Evolutionary conservation across 2,797 vertebrate species (phyloP), one percentile per base, ranked within the genome.

Genomic region (Strix occidentalis): DNA sequence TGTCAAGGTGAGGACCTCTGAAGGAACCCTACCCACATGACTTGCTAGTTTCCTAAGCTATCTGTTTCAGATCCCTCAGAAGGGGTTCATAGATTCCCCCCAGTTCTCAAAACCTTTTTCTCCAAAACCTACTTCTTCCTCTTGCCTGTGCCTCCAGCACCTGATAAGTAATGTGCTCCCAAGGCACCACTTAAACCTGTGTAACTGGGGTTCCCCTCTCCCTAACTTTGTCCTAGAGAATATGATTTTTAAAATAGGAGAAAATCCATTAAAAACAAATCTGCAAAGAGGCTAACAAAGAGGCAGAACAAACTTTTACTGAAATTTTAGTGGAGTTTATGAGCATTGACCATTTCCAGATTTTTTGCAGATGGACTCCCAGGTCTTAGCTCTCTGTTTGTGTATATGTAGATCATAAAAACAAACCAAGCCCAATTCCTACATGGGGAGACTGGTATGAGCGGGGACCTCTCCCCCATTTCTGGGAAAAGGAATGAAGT

Each of bases 351-450:
- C 17, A 23, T 83, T 81, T 92, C 63, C 21, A 39, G 13, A 11
- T 45, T 65, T 25, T 65, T 89, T 53, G 3, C 41, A 92, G 41
- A 84, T 33, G 54, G n/a, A 20, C 54, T 87, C 65, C 35, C 61
- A 94, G 58, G 66, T 88, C 68, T 85, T 48, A 64, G 60, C 57
- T 75, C n/a, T 90, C 45, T 89, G 41, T 82, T 94, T 87, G 41
- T 84, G 20, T 82, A 13, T 54, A 10, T 16, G 61, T 13, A 66
- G 89, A 93, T 74, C 39, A 66, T 25, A 25, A 91, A 93, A 96
- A 88, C 92, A 84, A 94, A 85, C 95, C 96, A 96, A 95, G 89
- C 94, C 96, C 69, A 57, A 33, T 93, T 95, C 91, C 87, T 94
- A 19, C 71, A 88, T 0, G 4, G n/a, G 80, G 66, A 87, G 69